Evolutionary conservation across 92 coral and sea anemone genomes (phyloP).

Genomic region (Palythoa grandiflora): DNA sequence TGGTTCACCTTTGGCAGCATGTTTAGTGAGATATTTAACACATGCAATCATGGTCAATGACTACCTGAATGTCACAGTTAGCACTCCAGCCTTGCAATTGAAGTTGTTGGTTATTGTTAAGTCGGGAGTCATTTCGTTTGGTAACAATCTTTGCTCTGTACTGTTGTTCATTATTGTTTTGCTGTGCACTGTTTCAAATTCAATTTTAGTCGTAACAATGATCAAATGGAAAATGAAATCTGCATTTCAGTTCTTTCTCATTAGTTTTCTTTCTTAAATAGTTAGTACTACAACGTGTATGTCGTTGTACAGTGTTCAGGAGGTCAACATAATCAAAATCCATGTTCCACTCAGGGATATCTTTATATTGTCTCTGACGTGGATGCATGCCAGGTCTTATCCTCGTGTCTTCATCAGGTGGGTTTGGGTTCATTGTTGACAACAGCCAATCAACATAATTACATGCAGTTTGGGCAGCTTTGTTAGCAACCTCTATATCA

Average conservation of each 20-base stretch:
- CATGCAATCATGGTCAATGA: conserved; percentile 54
- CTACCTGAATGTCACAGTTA: conserved; percentile 46
- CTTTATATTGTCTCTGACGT: conserved; percentile 24
- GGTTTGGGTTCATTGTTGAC: conserved; percentile 67
- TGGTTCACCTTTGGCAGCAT: neutral
- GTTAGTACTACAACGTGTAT: conserved; percentile 68
- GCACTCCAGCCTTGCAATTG: conserved; percentile 46
- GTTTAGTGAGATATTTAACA: neutral
- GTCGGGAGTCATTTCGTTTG: conserved; percentile 46
- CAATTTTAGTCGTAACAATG: conserved; percentile 35
- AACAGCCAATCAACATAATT: conserved; percentile 71
- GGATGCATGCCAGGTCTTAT: conserved; percentile 52
- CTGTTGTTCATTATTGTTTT: neutral
- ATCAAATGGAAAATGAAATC: conserved; percentile 52
- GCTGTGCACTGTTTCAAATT: conserved; percentile 43
- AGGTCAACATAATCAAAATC: conserved; percentile 65
- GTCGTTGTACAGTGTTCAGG: conserved; percentile 65
- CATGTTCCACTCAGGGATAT: conserved; percentile 13
- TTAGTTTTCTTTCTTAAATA: conserved; percentile 63
- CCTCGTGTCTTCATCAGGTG: conserved; percentile 63
- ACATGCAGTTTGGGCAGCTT: conserved; percentile 67
- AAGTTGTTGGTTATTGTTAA: conserved; percentile 49
- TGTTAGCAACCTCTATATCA: conserved; percentile 62
- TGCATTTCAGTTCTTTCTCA: conserved; percentile 56
- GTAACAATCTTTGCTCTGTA: conserved; percentile 53